A percentile compares a stretch with the other conserved stretches of the same genome.
Evolutionary conservation across 1,140 invertebrate genomes (phyloP).

Genomic region (Drosophila trapezifrons): DNA sequence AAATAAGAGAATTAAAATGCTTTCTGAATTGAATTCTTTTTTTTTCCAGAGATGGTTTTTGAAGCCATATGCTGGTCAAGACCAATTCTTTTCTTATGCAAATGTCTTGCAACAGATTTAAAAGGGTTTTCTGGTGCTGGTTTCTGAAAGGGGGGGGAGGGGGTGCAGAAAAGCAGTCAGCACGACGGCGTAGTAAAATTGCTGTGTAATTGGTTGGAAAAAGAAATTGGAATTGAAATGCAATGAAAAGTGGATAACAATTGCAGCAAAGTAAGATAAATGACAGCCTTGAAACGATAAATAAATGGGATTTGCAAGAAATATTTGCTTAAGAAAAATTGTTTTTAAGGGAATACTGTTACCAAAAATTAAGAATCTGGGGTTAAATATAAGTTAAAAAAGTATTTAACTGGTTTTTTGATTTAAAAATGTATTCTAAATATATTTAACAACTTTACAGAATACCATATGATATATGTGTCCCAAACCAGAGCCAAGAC

Average conservation of each 20-base stretch:
- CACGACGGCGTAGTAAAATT: slow-evolving; percentile 34
- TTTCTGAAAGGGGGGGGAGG: background rate
- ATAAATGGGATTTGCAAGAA: slow-evolving; percentile 13
- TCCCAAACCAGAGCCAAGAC: no score
- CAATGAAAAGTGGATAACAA: slow-evolving; percentile 50
- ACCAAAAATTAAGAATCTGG: background rate
- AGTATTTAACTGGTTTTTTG: background rate
- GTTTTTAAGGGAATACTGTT: background rate
- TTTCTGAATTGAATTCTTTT: slow-evolving; percentile 47
- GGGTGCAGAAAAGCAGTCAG: background rate
- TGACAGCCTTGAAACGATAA: slow-evolving; percentile 23
- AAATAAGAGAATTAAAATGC: slow-evolving; percentile 43
- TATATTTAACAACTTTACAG: background rate
- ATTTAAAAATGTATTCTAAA: background rate
- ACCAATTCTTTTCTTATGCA: slow-evolving; percentile 58
- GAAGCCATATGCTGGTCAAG: slow-evolving; percentile 58
- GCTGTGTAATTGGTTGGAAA: slow-evolving; percentile 68
- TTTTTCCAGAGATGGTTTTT: slow-evolving; percentile 41
- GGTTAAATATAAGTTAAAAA: background rate
- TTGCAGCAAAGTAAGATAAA: slow-evolving; percentile 46
- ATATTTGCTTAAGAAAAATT: background rate
- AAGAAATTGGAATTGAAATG: slow-evolving; percentile 49
- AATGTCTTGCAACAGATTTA: slow-evolving; percentile 37
- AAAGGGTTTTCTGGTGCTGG: background rate
- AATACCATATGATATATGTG: background rate